Conservation (phyloP, 2,888 invertebrate species). For the Microctonus aethiopoides region DNA sequence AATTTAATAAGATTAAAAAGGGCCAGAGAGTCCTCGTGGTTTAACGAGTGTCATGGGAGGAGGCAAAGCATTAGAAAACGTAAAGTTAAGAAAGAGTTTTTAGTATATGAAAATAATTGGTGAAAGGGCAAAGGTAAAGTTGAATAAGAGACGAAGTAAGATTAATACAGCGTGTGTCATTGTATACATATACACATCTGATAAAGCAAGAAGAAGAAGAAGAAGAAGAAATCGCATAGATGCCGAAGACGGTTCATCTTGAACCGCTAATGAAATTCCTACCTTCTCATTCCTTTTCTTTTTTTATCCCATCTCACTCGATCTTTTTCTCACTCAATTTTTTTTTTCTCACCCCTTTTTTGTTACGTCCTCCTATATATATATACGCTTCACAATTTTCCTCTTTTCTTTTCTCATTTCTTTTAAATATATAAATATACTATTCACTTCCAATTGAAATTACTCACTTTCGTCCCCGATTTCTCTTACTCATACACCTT, state of each 20-base stretch:
- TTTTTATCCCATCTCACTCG: slow-evolving; percentile 20
- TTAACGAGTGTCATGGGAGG: slow-evolving; percentile 39
- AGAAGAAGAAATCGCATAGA: slow-evolving; percentile 39
- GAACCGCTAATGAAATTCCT: slow-evolving; percentile 53
- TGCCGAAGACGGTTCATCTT: slow-evolving; percentile 48
- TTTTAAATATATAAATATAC: background rate
- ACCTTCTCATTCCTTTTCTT: slow-evolving; percentile 37
- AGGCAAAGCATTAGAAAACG: slow-evolving; percentile 27
- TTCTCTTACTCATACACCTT: background rate
- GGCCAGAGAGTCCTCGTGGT: slow-evolving; percentile 35
- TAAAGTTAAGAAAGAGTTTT: slow-evolving; percentile 20
- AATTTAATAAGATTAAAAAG: slow-evolving; percentile 42
- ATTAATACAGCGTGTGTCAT: slow-evolving; percentile 13
- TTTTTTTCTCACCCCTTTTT: background rate
- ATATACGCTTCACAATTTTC: background rate
- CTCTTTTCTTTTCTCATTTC: background rate
- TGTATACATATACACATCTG: slow-evolving; percentile 1
- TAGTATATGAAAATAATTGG: slow-evolving; percentile 13
- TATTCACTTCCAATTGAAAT: slow-evolving; percentile 17
- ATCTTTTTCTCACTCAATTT: slow-evolving; percentile 17
- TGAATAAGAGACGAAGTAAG: background rate
- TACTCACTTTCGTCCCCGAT: slow-evolving; percentile 17
- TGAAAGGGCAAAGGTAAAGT: background rate
- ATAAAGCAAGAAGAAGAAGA: slow-evolving; percentile 30
- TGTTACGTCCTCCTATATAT: too few relatives aligned